Conservation (phyloP, 2,888 invertebrate species). For the Elmis aenea region DNA sequence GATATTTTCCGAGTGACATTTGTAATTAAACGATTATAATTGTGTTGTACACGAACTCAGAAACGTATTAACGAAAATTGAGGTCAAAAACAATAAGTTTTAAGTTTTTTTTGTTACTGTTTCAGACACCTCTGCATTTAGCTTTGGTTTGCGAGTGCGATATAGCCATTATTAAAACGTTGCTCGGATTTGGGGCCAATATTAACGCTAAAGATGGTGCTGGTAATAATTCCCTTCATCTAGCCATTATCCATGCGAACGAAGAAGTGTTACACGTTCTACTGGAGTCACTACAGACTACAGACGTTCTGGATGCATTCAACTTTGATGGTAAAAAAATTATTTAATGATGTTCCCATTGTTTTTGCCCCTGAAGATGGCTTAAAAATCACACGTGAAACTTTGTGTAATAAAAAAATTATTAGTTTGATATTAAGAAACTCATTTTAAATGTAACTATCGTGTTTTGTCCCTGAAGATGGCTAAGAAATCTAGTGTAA, state of each 20-base stretch:
- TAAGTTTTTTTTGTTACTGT: constrained; percentile 27
- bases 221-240: constrained; percentile 45
- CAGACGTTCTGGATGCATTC: not conserved
- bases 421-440: too few relatives aligned
- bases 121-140: constrained; percentile 50
- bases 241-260: constrained; percentile 43
- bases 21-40: too few relatives aligned
- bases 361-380: too few relatives aligned
- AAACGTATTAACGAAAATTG: too few relatives aligned
- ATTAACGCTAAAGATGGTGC: constrained; percentile 41
- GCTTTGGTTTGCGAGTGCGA: constrained; percentile 39
- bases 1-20: too few relatives aligned
- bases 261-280: constrained; percentile 11
- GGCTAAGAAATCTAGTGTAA: too few relatives aligned
- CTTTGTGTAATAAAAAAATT: too few relatives aligned
- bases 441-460: too few relatives aligned
- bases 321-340: constrained; percentile 10
- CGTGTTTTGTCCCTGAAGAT: too few relatives aligned
- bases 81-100: too few relatives aligned
- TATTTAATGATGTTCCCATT: not conserved
- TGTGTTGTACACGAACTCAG: too few relatives aligned
- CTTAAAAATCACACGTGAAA: too few relatives aligned
- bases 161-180: constrained; percentile 33
- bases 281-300: not conserved
- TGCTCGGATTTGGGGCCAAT: constrained; percentile 47